phyloP scores from a whole-genome alignment of 1,140 invertebrate species.

The Acromyrmex heyeri region DNA sequence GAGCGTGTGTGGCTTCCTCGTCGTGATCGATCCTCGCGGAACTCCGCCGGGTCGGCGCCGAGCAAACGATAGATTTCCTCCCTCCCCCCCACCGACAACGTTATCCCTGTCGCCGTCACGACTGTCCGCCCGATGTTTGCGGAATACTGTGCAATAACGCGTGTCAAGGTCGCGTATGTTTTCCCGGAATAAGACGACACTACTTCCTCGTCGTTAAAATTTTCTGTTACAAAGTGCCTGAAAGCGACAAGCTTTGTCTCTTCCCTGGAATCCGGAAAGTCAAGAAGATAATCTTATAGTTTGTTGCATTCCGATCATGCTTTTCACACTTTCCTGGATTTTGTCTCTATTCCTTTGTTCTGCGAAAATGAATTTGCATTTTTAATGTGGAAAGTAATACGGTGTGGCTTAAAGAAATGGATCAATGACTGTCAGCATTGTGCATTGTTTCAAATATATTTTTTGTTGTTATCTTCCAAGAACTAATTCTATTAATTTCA shows the following conservation, averaged over 20 bases:
- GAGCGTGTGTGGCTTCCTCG: slow-evolving; percentile 81
- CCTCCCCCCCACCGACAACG: background rate
- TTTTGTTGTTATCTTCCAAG: background rate
- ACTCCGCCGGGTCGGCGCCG: background rate
- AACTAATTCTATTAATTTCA: too few relatives aligned
- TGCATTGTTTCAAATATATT: background rate
- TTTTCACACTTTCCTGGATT: background rate
- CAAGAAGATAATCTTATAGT: background rate
- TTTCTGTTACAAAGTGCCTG: too few relatives aligned
- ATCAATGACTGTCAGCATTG: background rate
- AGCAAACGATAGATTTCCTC: background rate
- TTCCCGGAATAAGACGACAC: slow-evolving; percentile 37
- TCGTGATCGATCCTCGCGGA: background rate
- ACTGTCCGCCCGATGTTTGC: background rate
- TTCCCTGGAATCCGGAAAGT: background rate
- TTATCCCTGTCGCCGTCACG: background rate
- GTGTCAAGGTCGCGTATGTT: slow-evolving; percentile 75
- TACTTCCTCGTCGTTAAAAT: background rate
- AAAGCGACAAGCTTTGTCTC: background rate
- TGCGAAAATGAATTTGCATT: background rate
- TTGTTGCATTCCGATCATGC: background rate
- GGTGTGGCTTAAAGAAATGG: background rate
- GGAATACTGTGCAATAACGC: slow-evolving; percentile 46
- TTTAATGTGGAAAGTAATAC: background rate
- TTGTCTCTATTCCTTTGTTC: background rate